Evolutionary conservation across 2,797 vertebrate genomes (phyloP), one percentile per base, ranked within the genome.

Genomic region (Fratercula arctica): DNA sequence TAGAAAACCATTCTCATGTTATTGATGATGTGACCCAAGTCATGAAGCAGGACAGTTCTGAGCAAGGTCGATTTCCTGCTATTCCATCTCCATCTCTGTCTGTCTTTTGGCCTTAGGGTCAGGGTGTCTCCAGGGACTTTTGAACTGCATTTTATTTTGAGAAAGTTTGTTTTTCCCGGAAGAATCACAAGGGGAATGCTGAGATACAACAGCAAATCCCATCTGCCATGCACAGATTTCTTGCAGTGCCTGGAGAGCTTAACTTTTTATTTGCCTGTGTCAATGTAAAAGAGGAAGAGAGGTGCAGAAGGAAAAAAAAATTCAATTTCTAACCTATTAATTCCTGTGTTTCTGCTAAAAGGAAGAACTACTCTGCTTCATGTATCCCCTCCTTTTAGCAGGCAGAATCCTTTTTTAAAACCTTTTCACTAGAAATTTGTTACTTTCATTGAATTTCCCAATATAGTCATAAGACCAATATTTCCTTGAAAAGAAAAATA

Each of bases 131-230:
- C 45, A 63, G 84, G 61, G 92, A 37, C 41, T 75, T 92, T 67
- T 87, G 88, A 95, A 54, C 61, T 54, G 53, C 75, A 86, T 92
- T 96, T 96, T 96, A 92, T 91, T 96, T 94, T 97, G 94, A 92
- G 95, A 95, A 96, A 92, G 68, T 89, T 95, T 93, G 43, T 53
- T 96, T 93, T 95, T 93, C 72, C 87, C 13, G 4, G 43, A 83
- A 92, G 75, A 92, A 93, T 80, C 68, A 63, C 1, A 2, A 84
- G n/a, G 69, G 68, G 82, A 96, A 93, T 94, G 77, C 67, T 91
- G 74, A 94, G 81, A 92, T 84, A 83, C 54, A 85, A 87, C 4
- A 87, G 85, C 57, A 94, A 96, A 87, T 78, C 68, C 78, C 84
- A 92, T 79, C 84, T 85, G 82, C 64, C 68, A 67, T 39, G 33